These are phyloP conservation scores for Stictonetta naevosa DNA, from an alignment of 2,113 vertebrate genomes.

Conservation along the genomic window DNA sequence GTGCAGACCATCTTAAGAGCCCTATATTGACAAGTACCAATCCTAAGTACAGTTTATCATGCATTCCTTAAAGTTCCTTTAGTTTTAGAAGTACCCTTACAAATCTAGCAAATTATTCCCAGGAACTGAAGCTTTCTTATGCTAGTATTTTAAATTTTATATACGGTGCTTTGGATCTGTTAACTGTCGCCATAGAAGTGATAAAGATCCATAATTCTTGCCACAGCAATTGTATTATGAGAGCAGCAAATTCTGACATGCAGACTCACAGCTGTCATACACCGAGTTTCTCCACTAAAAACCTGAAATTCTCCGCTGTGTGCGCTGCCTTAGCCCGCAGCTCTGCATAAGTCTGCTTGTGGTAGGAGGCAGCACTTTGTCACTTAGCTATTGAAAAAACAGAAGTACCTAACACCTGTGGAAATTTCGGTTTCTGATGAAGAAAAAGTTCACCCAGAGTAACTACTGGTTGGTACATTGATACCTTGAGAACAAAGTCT, in stretches of 20 bases:
- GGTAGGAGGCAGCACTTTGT: neutral
- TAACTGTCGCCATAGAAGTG: slow-evolving; percentile 17
- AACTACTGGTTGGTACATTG: neutral
- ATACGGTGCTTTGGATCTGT: slow-evolving; percentile 40
- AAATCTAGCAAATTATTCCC: neutral
- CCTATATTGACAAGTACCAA: neutral
- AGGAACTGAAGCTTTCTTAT: slow-evolving; percentile 7
- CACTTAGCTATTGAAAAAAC: neutral
- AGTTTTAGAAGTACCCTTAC: neutral
- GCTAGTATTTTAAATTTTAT: neutral
- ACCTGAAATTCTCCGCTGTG: neutral
- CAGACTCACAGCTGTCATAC: slow-evolving; percentile 69
- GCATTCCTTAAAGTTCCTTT: neutral
- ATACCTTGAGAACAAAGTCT: neutral
- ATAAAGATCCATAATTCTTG: slow-evolving; percentile 42
- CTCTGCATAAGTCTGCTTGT: neutral
- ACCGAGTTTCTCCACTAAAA: neutral
- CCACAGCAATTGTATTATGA: slow-evolving; percentile 41
- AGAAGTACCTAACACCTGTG: neutral
- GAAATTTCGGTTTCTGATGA: neutral
- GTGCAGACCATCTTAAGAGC: neutral
- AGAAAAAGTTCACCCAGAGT: neutral
- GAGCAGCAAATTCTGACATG: slow-evolving; percentile 63
- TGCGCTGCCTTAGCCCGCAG: neutral
- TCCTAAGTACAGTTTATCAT: neutral